Evolutionary conservation across 2,797 vertebrate species (phyloP), one percentile per base, ranked within the genome.

Genomic region (Sciurus carolinensis): DNA sequence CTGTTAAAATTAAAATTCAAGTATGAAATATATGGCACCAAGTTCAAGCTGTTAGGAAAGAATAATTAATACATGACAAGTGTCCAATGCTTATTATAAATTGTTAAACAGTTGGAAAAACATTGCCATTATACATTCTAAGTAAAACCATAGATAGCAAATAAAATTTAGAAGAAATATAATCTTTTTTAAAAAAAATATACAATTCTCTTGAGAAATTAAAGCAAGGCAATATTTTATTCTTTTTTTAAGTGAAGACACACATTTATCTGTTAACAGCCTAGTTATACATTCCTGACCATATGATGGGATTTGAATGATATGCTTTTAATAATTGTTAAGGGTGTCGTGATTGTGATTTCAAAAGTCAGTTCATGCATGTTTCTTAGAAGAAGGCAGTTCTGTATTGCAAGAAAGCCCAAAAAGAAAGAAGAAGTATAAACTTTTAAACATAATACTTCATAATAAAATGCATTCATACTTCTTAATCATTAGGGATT

Each of bases 1-100:
- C 30, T 81, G 22, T 44, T 87, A 76, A 81, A 92, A 94, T 69
- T 92, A 92, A 85, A 90, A 44, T 57, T 75, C 3, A 69, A 73
- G 7, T 69, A 64, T 93, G 66, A 91, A 89, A 33, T 69, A 80
- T 42, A 59, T 59, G 50, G 77, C 13, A 69, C 18, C 66, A 50
- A 64, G 5, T 95, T 67, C 30, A 52, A 66, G 26, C 44, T 52
- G 5, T 20, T 93, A 85, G 17, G 59, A 85, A 77, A 90, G 67
- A 73, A 52, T 47, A 84, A 86, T 88, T 33, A 75, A 73, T 8
- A 71, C 15, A 59, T 28, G 57, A 4, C 30, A 59, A 83, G 24
- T 89, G 33, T 90, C 52, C 2, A 66, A 42, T 85, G 17, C 33
- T 80, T 77, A 83, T 39, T 79, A 42, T 82, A 64, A 57, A 20